Base-by-base conservation (phyloP, 2,113 vertebrate genomes). In the Noctilio leporinus region DNA sequence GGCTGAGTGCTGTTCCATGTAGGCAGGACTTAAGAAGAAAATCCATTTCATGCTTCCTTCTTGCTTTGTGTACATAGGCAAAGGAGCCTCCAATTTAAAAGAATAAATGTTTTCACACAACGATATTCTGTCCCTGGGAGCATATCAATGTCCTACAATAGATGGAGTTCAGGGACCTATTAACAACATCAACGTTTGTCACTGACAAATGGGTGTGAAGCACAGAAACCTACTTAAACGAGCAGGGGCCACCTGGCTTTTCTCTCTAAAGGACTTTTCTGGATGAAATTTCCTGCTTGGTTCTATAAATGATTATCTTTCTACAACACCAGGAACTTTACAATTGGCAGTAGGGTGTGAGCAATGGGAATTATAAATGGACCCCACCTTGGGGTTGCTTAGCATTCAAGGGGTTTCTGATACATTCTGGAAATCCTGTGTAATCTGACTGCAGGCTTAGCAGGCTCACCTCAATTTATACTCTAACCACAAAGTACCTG, bases 131-230 rank as follows among this genome's bases (percentile, higher is more conserved):
- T 98, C 98, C 98, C 97, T 81, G 97, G 97, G 97, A 98, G 97
- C 90, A 98, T 98, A 98, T 98, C 97, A 91, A 97, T 98, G 97
- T 98, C 98, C 97, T 98, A 98, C 98, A n/a, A 45, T 38, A 98
- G 98, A 98, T 97, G 91, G 97, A 98, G 98, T 99, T 99, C 98
- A 99, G 98, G 98, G 98, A 98, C 98, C 98, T 98, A 98, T 98
- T 98, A 99, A 98, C 98, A 98, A 98, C 98, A 98, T 99, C 98
- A 99, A 98, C 98, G 98, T 97, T 98, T 96, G 97, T 98, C 97
- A 96, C 98, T 98, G 98, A 98, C 96, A 98, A 98, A 98, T 98
- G 98, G 98, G 98, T 98, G 98, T 98, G 96, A 96, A 98, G 97
- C 97, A 98, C 97, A 97, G 91, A 96, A 91, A 97, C 96, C 28